phyloP scores from a whole-genome alignment of 2,888 invertebrate genomes.

The Mactromeris polynyma region DNA sequence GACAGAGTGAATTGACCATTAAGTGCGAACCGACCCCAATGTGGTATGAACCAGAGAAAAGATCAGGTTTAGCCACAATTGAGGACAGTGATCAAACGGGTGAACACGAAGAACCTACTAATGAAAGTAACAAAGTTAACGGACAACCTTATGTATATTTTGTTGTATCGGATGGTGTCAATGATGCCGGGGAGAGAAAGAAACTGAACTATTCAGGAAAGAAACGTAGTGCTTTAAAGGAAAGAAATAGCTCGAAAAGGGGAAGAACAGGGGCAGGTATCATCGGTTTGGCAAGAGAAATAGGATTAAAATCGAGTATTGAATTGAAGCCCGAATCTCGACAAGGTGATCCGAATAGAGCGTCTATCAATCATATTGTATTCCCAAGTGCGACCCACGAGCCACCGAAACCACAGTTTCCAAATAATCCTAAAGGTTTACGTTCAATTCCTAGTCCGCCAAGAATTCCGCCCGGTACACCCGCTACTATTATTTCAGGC shows the following conservation, averaged over 20 bases:
- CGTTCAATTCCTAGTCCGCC: constrained; percentile 59
- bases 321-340: constrained; percentile 18
- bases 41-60: constrained; percentile 14
- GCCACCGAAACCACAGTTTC: constrained; percentile 18
- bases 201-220: constrained; percentile 58
- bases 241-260: constrained; percentile 45
- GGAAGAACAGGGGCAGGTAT: constrained; percentile 50
- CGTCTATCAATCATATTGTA: constrained; percentile 56
- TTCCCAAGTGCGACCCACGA: constrained; percentile 44
- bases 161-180: constrained; percentile 67
- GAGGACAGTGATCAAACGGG: constrained; percentile 55
- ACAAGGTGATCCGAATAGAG: constrained; percentile 19
- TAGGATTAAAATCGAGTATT: constrained; percentile 62
- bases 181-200: constrained; percentile 20
- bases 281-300: constrained; percentile 62
- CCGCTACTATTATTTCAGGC: constrained; percentile 49
- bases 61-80: constrained; percentile 39
- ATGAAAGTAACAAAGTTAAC: constrained; percentile 22
- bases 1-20: constrained; percentile 17
- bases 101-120: not conserved
- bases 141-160: constrained; percentile 72
- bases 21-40: constrained; percentile 48
- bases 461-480: constrained; percentile 66
- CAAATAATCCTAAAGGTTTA: not conserved
- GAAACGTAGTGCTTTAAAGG: constrained; percentile 36